Percentiles rank a stretch among this genome's conserved stretches.
phyloP scores from a whole-genome alignment of 2,888 invertebrate genomes.

The Hypercompe scribonia region DNA sequence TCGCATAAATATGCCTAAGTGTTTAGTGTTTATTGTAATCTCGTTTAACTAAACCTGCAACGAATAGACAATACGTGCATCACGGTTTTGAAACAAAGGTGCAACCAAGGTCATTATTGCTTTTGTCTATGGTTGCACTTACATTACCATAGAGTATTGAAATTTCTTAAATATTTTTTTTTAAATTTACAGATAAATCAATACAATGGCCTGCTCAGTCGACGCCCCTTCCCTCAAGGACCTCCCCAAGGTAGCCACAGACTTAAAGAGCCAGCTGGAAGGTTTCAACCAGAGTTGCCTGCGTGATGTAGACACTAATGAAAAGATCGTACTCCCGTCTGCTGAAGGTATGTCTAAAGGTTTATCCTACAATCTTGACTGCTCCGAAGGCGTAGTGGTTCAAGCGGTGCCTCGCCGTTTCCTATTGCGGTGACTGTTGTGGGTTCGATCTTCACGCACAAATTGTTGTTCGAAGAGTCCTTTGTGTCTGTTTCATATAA shows the following conservation, averaged over 20 bases:
- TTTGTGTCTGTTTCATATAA: no score
- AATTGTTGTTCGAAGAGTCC: background rate
- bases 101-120: constrained; percentile 1
- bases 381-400: no score
- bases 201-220: constrained; percentile 87
- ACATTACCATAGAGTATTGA: background rate
- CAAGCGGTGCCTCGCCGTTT: no score
- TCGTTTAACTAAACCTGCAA: constrained; percentile 3
- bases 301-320: constrained; percentile 95
- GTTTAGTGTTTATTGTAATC: constrained; percentile 2
- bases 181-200: constrained; percentile 56
- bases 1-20: background rate
- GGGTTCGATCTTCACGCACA: no score
- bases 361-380: no score
- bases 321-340: constrained; percentile 96
- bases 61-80: constrained; percentile 10
- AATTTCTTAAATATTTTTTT: background rate
- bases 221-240: constrained; percentile 93
- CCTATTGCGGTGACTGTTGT: no score
- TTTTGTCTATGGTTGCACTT: constrained; percentile 11
- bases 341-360: constrained; percentile 91
- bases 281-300: constrained; percentile 95
- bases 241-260: constrained; percentile 95
- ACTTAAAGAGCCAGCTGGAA: constrained; percentile 96
- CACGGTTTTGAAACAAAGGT: constrained; percentile 20